These are phyloP conservation scores for Corythornis leucogaster DNA, from an alignment of 2,797 vertebrate species.

Conservation along the genomic window DNA sequence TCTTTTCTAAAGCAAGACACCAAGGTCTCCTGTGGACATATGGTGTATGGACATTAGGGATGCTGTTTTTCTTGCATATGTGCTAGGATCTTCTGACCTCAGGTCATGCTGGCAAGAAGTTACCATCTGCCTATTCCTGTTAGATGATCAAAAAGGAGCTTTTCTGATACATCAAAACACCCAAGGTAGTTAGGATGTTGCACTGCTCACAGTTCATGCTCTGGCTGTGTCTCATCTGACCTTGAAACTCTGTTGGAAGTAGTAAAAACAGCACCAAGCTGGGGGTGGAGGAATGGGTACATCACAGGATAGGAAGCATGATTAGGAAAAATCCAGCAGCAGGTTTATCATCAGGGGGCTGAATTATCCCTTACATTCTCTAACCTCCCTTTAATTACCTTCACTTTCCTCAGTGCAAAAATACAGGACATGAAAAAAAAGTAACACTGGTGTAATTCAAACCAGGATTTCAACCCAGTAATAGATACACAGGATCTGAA, in stretches of 20 bases:
- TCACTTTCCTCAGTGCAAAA: neutral
- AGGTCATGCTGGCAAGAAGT: slow-evolving; percentile 38
- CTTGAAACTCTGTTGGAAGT: slow-evolving; percentile 47
- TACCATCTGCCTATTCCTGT: slow-evolving; percentile 40
- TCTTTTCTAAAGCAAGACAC: slow-evolving; percentile 22
- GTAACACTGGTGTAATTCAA: neutral
- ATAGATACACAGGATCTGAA: neutral
- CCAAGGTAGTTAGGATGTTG: neutral
- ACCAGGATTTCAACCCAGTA: neutral
- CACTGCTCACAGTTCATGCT: neutral
- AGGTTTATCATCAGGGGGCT: neutral
- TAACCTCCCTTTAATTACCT: neutral
- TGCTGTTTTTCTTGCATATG: neutral
- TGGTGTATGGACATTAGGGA: neutral
- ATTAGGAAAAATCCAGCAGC: neutral
- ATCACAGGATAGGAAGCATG: neutral
- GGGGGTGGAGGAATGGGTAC: neutral
- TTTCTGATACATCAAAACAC: slow-evolving; percentile 3
- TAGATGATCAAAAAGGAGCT: neutral
- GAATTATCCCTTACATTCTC: neutral
- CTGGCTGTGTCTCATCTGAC: neutral
- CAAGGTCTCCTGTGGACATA: slow-evolving; percentile 29
- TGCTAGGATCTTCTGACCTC: slow-evolving; percentile 30
- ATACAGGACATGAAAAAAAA: neutral
- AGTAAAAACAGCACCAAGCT: neutral